A percentile compares a stretch with the other conserved stretches of the same genome.
These are phyloP conservation scores for Mirza zaza DNA, from an alignment of 2,113 vertebrate species.

Conservation along the genomic window DNA sequence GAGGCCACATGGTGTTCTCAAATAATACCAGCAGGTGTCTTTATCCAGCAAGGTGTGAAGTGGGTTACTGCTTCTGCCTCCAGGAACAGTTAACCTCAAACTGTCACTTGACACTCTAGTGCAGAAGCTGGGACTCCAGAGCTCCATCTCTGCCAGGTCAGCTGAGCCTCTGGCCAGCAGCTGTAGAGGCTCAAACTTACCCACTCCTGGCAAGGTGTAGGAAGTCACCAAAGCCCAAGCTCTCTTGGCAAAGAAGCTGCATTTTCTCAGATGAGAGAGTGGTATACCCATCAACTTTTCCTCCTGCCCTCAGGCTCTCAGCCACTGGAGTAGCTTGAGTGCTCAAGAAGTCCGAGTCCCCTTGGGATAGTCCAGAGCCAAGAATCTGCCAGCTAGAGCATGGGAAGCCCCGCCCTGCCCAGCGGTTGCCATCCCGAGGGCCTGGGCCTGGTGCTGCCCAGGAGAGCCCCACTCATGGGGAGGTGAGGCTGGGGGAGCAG, in stretches of 20 bases:
- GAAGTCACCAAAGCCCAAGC: neutral
- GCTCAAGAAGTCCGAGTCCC: neutral
- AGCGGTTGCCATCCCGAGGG: neutral
- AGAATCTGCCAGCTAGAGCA: neutral
- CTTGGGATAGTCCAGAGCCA: neutral
- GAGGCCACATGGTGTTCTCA: neutral
- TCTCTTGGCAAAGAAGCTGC: neutral
- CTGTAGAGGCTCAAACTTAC: neutral
- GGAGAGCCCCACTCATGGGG: neutral
- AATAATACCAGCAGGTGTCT: neutral
- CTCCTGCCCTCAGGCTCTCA: neutral
- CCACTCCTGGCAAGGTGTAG: neutral
- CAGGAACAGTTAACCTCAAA: neutral
- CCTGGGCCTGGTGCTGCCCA: neutral
- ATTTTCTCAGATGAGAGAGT: neutral
- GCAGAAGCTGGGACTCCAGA: neutral
- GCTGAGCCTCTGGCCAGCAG: neutral
- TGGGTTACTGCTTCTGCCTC: neutral
- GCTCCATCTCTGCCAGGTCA: neutral
- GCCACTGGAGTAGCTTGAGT: neutral
- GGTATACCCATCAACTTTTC: neutral
- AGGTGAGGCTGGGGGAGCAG: no score
- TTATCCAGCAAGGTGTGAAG: neutral
- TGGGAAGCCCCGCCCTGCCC: neutral
- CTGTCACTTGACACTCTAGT: neutral